Base-by-base conservation (phyloP, 2,113 vertebrate genomes). In the Sphyrna mokarran region DNA sequence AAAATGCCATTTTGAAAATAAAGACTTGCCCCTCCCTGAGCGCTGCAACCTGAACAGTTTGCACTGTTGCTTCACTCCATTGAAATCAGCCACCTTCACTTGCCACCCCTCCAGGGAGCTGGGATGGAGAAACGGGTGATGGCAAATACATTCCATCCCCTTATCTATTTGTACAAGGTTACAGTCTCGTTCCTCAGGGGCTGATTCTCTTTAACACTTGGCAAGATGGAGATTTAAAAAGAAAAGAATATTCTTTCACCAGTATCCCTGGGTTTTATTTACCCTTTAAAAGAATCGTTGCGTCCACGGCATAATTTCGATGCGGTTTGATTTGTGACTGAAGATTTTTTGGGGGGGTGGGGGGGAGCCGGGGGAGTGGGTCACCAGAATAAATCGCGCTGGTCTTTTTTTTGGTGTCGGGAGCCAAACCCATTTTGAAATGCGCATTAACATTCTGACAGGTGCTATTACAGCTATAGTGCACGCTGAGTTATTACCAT, bases 381-480 rank as follows among this genome's bases (percentile, higher is more conserved):
- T 48, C n/a, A 22, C 61, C 33, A 66, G 18, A 66, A 93, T 66
- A 66, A 70, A 95, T 95, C 68, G 16, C 40, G 68, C 94, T 72
- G 93, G 40, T 70, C 91, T 54, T 95, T 43, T 48, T 48, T 48
- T 48, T 48, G 68, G 68, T 70, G 66, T 70, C 22, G 94, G 26
- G 40, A 72, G 26, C 68, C 37, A 48, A 72, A 72, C 94, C 69
- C 94, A 95, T 94, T 94, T 70, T 68, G 93, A 70, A 94, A 69
- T 70, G 69, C 66, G 69, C 69, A 72, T 95, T 95, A 72, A 95
- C 69, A 95, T 95, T 95, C 94, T 48, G 66, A 48, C 94, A 72
- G 68, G 94, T 95, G 94, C 94, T 95, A 48, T 95, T 72, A 69
- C 93, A 48, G 93, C 68, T 48, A 43, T 40, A 37, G 89, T 66